Evolutionary conservation across 2,888 invertebrate genomes (phyloP).

Genomic region (Encarsia formosa): DNA sequence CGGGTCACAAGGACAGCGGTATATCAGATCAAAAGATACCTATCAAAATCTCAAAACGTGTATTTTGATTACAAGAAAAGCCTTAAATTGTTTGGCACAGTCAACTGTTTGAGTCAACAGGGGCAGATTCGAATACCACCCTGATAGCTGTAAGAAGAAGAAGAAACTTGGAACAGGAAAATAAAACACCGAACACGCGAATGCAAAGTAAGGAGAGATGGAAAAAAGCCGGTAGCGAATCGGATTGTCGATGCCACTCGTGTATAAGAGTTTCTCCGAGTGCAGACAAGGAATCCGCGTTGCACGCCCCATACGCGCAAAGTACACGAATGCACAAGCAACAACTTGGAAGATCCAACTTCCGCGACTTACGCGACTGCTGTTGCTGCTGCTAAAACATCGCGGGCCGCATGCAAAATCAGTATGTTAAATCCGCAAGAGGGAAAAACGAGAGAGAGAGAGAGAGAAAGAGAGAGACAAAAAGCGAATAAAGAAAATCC

Average conservation of each 20-base stretch:
- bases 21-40: no score
- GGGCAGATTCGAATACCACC: no score
- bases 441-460: background rate
- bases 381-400: conserved; percentile 21
- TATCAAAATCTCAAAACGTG: no score
- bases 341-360: conserved; percentile 14
- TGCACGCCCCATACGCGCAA: no score
- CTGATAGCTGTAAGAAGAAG: background rate
- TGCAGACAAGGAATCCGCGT: background rate
- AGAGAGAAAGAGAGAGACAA: background rate
- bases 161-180: conserved; percentile 8
- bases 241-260: conserved; percentile 26
- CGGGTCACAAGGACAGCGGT: no score
- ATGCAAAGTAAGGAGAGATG: background rate
- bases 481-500: background rate
- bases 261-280: conserved; percentile 10
- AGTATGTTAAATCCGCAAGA: conserved; percentile 24
- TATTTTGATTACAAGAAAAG: no score
- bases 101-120: no score
- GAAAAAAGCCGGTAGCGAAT: conserved; percentile 8
- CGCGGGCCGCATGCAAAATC: conserved; percentile 27
- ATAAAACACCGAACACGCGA: background rate
- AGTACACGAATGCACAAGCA: background rate
- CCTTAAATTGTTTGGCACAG: no score
- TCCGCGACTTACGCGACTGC: conserved; percentile 26